Evolutionary conservation across 2,113 vertebrate genomes (phyloP).

Genomic region (Caretta caretta): DNA sequence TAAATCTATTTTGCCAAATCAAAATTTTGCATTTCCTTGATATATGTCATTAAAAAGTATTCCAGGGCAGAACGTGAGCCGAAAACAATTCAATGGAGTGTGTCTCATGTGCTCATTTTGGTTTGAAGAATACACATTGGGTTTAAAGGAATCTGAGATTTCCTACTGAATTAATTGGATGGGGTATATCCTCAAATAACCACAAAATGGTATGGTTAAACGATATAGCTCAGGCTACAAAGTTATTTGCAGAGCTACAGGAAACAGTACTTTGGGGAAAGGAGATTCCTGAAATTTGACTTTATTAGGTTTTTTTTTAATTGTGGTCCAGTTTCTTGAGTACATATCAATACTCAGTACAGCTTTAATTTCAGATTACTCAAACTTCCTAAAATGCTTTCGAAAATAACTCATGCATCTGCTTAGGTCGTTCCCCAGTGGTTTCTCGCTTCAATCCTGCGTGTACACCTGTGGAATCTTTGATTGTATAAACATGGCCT

Average conservation of each 20-base stretch:
- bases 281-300: not conserved
- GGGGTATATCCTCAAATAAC: not conserved
- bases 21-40: not conserved
- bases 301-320: not conserved
- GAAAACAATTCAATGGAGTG: not conserved
- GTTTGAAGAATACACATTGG: not conserved
- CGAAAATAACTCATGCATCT: constrained; percentile 38
- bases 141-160: constrained; percentile 12
- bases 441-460: constrained; percentile 23
- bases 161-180: constrained; percentile 22
- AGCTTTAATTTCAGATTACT: constrained; percentile 32
- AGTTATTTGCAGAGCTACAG: not conserved
- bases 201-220: not conserved
- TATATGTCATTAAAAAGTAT: not conserved
- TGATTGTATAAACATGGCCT: not conserved
- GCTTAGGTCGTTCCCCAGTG: not conserved
- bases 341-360: not conserved
- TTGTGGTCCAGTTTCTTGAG: not conserved
- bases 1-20: not conserved
- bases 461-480: constrained; percentile 8
- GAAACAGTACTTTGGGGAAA: not conserved
- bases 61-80: not conserved
- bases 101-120: not conserved
- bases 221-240: not conserved
- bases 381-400: constrained; percentile 12